These are phyloP conservation scores for Tauraco erythrolophus DNA, from an alignment of 2,113 vertebrate genomes.

Conservation along the genomic window DNA sequence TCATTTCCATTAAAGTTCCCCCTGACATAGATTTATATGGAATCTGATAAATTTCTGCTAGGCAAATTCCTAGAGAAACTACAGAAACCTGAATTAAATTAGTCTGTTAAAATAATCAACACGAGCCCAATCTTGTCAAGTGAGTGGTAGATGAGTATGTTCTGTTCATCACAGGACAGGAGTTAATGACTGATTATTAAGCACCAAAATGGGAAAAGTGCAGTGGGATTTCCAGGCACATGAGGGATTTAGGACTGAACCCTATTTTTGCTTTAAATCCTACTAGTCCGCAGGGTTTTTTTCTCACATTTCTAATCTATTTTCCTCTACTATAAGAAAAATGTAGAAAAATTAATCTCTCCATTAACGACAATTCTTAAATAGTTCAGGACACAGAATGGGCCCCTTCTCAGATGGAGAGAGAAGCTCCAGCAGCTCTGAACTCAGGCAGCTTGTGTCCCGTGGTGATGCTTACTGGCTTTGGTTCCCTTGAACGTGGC, in stretches of 20 bases:
- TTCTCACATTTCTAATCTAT: neutral
- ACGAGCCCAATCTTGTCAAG: neutral
- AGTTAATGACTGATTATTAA: constrained; percentile 55
- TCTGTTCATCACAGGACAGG: neutral
- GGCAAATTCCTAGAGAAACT: constrained; percentile 51
- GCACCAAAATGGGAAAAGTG: neutral
- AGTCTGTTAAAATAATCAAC: constrained; percentile 53
- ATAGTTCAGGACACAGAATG: neutral
- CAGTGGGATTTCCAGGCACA: constrained; percentile 7
- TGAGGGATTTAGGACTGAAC: neutral
- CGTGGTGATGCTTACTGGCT: fast-evolving
- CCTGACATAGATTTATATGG: constrained; percentile 59
- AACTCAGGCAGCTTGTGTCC: fast-evolving
- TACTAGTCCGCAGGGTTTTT: fast-evolving
- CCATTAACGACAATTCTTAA: neutral
- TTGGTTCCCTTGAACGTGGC: neutral
- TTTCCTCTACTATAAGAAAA: neutral
- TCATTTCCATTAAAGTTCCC: constrained; percentile 45
- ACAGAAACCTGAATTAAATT: constrained; percentile 62
- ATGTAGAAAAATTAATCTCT: neutral
- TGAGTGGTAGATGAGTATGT: neutral
- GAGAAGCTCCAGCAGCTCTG: neutral
- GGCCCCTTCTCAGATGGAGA: neutral
- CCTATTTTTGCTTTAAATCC: neutral
- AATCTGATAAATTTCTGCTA: constrained; percentile 63